Evolutionary conservation across 92 coral and sea anemone species (phyloP), one percentile per base, ranked within the genome.

Genomic region (Muricea muricata): DNA sequence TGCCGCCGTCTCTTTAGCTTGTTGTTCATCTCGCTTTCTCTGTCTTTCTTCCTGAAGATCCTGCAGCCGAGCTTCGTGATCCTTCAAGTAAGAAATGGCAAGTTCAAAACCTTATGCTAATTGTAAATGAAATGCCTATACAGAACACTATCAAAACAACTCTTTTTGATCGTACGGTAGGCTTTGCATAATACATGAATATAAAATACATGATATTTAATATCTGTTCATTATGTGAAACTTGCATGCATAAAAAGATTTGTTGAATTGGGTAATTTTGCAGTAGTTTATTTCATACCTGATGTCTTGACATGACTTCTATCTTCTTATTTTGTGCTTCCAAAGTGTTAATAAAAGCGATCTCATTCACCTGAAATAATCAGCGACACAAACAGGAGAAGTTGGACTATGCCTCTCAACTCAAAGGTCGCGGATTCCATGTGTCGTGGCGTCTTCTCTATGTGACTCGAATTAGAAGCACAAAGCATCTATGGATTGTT

Each of bases 241-340:
- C 42, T 4, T n/a, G n/a, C n/a, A n/a, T n/a, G n/a, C n/a, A n/a
- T n/a, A n/a, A n/a, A n/a, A n/a, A n/a, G n/a, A n/a, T n/a, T n/a
- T n/a, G n/a, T n/a, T n/a, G n/a, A n/a, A n/a, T n/a, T n/a, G n/a
- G n/a, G n/a, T n/a, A n/a, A n/a, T n/a, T n/a, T n/a, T n/a, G n/a
- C n/a, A n/a, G n/a, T n/a, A n/a, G n/a, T n/a, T 37, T 37, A 37
- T 37, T 37, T 37, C 7, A 67, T 52, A 91, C 99, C 98, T 96
- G 99, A 54, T 94, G 94, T 85, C 97, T 92, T 34, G 99, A 88
- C 74, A 96, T 90, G 21, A 96, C 99, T 89, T 96, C 99, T 39
- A 96, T 94, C 85, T 96, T 96, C 82, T 94, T 96, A 68, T 96
- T 96, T 87, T 96, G 99, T 10, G 99, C 99, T 73, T 96, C 99